Percentiles rank a stretch among this genome's conserved stretches.
These are phyloP conservation scores for Tetragonula clypearis DNA, from an alignment of 1,140 invertebrate genomes.

Conservation along the genomic window DNA sequence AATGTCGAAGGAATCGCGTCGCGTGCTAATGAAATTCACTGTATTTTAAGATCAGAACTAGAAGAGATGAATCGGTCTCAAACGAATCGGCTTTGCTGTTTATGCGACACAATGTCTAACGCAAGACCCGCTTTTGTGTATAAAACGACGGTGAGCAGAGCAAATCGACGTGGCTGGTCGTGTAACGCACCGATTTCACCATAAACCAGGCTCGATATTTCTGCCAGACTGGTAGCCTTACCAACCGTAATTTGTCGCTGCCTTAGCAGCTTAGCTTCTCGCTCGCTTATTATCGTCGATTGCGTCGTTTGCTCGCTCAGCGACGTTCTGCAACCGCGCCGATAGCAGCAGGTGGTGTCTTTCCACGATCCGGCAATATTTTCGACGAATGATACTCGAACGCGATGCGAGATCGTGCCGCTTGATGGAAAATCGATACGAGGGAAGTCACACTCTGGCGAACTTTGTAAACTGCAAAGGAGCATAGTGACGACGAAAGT, in stretches of 20 bases:
- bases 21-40: neutral
- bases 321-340: neutral
- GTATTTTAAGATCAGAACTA: neutral
- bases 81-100: neutral
- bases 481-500: neutral
- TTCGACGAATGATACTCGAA: neutral
- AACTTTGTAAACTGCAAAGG: neutral
- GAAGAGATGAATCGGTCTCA: neutral
- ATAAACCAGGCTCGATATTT: constrained; percentile 42
- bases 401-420: neutral
- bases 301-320: neutral
- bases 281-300: constrained; percentile 38
- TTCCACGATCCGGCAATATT: neutral
- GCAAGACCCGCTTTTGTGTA: constrained; percentile 11
- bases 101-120: constrained; percentile 10
- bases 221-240: constrained; percentile 1
- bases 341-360: constrained; percentile 29
- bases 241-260: constrained; percentile 38
- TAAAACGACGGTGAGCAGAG: neutral
- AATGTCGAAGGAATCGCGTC: neutral
- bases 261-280: constrained; percentile 8
- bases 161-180: neutral
- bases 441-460: neutral
- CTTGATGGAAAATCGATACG: neutral
- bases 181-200: constrained; percentile 40